Percentiles rank a stretch among this genome's conserved stretches.
phyloP scores from a whole-genome alignment of 2,888 invertebrate genomes.

The Chalcosyrphus nemorum region DNA sequence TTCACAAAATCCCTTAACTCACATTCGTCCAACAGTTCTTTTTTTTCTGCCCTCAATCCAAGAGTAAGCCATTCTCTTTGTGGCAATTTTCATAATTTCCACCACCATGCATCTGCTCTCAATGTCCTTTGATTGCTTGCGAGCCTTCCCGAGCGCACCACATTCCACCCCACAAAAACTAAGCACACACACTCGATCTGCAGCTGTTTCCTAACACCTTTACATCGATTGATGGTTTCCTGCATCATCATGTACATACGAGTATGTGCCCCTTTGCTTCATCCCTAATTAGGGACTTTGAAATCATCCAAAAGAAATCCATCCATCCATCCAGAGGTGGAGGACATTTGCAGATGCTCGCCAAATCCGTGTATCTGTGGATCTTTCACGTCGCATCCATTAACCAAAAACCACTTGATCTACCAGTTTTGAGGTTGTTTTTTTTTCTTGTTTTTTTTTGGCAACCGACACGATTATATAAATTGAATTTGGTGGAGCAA shows the following conservation, averaged over 20 bases:
- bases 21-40: neutral
- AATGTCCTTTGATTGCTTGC: constrained; percentile 29
- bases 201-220: constrained; percentile 61
- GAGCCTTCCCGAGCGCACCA: neutral
- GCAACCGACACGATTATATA: constrained; percentile 65
- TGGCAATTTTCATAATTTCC: constrained; percentile 12
- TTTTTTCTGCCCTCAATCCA: neutral
- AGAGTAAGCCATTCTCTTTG: neutral
- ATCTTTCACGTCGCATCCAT: constrained; percentile 47
- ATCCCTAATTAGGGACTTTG: constrained; percentile 60
- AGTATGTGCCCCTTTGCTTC: constrained; percentile 18
- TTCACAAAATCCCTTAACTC: constrained; percentile 6
- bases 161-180: constrained; percentile 37
- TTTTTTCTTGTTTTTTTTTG: constrained; percentile 11
- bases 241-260: constrained; percentile 36
- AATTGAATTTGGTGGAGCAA: constrained; percentile 64
- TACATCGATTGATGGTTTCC: constrained; percentile 52
- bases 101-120: constrained; percentile 33
- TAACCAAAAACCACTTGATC: constrained; percentile 57
- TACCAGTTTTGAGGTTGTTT: constrained; percentile 46
- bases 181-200: constrained; percentile 6
- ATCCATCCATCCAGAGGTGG: neutral
- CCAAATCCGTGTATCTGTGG: constrained; percentile 19
- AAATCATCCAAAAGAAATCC: neutral
- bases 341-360: constrained; percentile 60